Percentiles rank a stretch among this genome's conserved stretches.
Evolutionary conservation across 2,888 invertebrate species (phyloP).

Genomic region (Harpagoxenus sublaevis): DNA sequence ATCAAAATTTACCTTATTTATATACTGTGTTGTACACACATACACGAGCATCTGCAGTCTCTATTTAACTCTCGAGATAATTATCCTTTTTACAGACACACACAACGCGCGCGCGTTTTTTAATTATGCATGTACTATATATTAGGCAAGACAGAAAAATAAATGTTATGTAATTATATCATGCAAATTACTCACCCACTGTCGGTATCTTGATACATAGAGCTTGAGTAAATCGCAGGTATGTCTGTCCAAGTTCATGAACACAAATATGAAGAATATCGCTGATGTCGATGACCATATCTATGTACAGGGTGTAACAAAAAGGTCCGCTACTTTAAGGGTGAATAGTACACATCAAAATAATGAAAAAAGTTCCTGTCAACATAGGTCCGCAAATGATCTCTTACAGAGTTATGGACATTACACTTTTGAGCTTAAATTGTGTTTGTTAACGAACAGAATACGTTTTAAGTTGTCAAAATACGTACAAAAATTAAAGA

Average conservation of each 20-base stretch:
- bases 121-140: background rate
- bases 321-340: no score
- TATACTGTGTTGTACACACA: background rate
- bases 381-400: no score
- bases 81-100: background rate
- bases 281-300: slow-evolving; percentile 97
- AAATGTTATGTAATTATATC: slow-evolving; percentile 31
- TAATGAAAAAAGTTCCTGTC: no score
- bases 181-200: slow-evolving; percentile 90
- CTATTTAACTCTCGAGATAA: background rate
- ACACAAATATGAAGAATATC: slow-evolving; percentile 99
- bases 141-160: background rate
- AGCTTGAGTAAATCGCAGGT: slow-evolving; percentile 95
- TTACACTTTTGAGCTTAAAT: no score
- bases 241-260: slow-evolving; percentile 97
- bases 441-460: no score
- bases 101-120: background rate
- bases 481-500: no score
- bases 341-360: no score
- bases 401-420: no score
- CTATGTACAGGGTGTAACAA: background rate
- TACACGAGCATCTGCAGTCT: background rate
- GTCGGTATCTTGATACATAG: slow-evolving; percentile 96
- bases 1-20: background rate
- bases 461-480: no score